Evolutionary conservation across 2,888 invertebrate species (phyloP), one percentile per base, ranked within the genome.

Genomic region (Muschampia plurimacula): DNA sequence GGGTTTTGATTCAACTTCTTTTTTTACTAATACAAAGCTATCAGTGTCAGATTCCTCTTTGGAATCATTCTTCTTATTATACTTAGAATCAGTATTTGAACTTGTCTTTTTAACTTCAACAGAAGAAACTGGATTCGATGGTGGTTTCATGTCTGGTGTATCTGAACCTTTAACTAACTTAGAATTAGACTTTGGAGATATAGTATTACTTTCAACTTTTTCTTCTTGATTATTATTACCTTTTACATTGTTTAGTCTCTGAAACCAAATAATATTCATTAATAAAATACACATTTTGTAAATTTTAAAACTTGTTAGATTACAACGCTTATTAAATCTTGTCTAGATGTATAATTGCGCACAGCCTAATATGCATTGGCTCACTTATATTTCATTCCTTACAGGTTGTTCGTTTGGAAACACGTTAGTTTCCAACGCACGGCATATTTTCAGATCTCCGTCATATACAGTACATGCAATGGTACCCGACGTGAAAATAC

Each of bases 1-100:
- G 60, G 81, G 64, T 77, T 81, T 86, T 69, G 78, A 77, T 79
- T 83, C 82, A 74, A 74, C 82, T 68, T 83, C 76, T 13, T 70
- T 68, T 32, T 76, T 72, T 63, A 39, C 22, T 10, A 63, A 62
- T 1, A 62, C 39, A 22, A 63, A 15, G 1, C 59, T 75, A 6
- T 73, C 74, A 28, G 2, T 60, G 8, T 72, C 76, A 8, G 15
- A n/a, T 59, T 76, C 75, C 12, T 13, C 62, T 64, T 69, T 69
- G 9, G 15, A 57, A 36, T 75, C 76, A n/a, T 41, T 13, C 59
- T 74, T 76, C 10, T 72, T 67, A 46, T 36, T 63, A 12, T 41
- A 55, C 15, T 55, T 55, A 7, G 67, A 32, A 62, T 15, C 13
- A 12, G 52, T 36, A 49, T 55, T 67, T 4, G 62, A 44, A 28